phyloP scores from a whole-genome alignment of 53 echinoderm and acorn worm genomes.

The Hippasteria phrygiana region DNA sequence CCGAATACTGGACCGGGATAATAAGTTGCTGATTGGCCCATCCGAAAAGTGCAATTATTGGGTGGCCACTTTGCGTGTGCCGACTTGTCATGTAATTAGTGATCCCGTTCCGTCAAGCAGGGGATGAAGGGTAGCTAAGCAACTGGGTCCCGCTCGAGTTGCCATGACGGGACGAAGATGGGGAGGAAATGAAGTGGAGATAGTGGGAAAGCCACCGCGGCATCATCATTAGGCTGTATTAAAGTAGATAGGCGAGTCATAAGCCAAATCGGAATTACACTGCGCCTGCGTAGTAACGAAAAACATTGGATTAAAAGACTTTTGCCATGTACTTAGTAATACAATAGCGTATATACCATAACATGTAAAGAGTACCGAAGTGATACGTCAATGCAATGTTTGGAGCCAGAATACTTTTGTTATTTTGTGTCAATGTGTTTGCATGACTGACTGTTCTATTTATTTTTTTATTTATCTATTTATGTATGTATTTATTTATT shows the following conservation, averaged over 20 bases:
- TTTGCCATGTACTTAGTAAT: no score
- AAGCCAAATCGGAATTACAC: not conserved
- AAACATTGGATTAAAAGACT: no score
- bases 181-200: not conserved
- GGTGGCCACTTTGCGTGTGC: no score
- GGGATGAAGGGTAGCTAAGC: conserved; percentile 26
- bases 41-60: conserved; percentile 5
- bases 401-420: no score
- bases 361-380: no score
- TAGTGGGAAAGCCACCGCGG: not conserved
- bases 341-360: no score
- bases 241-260: not conserved
- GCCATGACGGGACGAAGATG: not conserved
- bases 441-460: no score
- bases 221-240: not conserved
- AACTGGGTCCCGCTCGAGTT: conserved; percentile 15
- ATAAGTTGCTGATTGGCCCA: conserved; percentile 7
- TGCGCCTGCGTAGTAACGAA: no score
- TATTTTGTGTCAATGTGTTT: no score
- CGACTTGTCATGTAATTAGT: conserved; percentile 38
- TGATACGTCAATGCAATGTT: no score
- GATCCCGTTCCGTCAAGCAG: conserved; percentile 14
- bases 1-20: not conserved
- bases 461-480: no score
- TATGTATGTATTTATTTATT: no score